phyloP scores from a whole-genome alignment of 2,888 invertebrate species.

The Heliconius ethilla region DNA sequence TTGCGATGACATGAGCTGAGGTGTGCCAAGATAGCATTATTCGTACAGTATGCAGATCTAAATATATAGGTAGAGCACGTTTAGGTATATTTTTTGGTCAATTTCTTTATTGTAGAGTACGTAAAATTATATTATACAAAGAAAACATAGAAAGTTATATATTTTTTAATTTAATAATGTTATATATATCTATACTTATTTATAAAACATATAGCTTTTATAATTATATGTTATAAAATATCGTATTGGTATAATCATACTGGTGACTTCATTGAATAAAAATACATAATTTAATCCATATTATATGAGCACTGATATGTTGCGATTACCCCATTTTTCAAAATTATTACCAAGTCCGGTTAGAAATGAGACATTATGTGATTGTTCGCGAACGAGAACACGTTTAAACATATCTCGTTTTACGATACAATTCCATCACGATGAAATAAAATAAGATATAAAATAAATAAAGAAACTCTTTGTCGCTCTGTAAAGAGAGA shows the following conservation, averaged over 20 bases:
- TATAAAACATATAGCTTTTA: neutral
- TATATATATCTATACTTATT: neutral
- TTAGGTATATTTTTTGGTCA: too few relatives aligned
- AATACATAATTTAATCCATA: neutral
- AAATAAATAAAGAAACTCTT: conserved; percentile 57
- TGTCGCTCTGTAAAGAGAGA: conserved; percentile 28
- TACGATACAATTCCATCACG: conserved; percentile 66
- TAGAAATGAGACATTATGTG: conserved; percentile 76
- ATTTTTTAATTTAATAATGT: neutral
- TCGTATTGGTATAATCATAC: neutral
- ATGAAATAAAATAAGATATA: conserved; percentile 70
- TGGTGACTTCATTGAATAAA: conserved; percentile 6
- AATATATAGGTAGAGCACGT: conserved; percentile 67
- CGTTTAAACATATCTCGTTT: conserved; percentile 63
- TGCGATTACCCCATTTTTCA: conserved; percentile 67
- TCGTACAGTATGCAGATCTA: conserved; percentile 76
- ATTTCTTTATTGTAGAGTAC: neutral
- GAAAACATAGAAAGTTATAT: neutral
- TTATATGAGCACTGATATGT: conserved; percentile 57
- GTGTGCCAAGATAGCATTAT: conserved; percentile 80
- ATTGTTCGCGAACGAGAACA: conserved; percentile 66
- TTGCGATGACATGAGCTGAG: conserved; percentile 75
- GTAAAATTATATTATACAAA: neutral
- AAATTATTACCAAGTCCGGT: conserved; percentile 67
- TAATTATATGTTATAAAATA: neutral